phyloP scores from a whole-genome alignment of 2,888 invertebrate species.

The Omphaloscelis lunosa region DNA sequence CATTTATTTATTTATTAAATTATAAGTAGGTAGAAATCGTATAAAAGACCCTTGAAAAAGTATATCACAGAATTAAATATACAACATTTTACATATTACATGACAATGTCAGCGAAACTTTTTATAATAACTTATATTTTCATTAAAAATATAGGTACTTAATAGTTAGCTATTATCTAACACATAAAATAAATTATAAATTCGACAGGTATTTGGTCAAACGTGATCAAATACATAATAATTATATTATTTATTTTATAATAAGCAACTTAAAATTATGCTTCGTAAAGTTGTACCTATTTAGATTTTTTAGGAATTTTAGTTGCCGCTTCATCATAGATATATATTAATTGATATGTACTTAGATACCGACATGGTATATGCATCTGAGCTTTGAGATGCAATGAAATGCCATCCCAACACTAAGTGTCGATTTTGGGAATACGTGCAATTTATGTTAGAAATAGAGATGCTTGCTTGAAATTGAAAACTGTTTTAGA shows the following conservation, averaged over 20 bases:
- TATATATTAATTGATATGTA: background rate
- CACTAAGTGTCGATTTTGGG: background rate
- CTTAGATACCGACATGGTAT: background rate
- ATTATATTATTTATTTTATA: constrained; percentile 22
- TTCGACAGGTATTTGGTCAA: constrained; percentile 55
- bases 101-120: constrained; percentile 32
- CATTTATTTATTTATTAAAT: constrained; percentile 41
- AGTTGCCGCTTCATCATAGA: background rate
- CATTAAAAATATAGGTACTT: constrained; percentile 34
- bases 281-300: background rate
- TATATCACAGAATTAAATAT: constrained; percentile 71
- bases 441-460: background rate
- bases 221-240: constrained; percentile 37
- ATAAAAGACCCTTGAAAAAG: constrained; percentile 63
- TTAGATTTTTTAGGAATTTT: constrained; percentile 17
- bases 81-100: constrained; percentile 44
- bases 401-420: background rate
- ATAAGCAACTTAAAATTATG: constrained; percentile 10
- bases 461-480: background rate
- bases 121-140: constrained; percentile 35
- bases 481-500: constrained; percentile 1
- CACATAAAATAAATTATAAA: constrained; percentile 60
- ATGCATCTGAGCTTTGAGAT: background rate
- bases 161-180: constrained; percentile 31
- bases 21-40: constrained; percentile 59